Evolutionary conservation across 2,888 invertebrate genomes (phyloP).

Genomic region (Plagodis pulveraria): DNA sequence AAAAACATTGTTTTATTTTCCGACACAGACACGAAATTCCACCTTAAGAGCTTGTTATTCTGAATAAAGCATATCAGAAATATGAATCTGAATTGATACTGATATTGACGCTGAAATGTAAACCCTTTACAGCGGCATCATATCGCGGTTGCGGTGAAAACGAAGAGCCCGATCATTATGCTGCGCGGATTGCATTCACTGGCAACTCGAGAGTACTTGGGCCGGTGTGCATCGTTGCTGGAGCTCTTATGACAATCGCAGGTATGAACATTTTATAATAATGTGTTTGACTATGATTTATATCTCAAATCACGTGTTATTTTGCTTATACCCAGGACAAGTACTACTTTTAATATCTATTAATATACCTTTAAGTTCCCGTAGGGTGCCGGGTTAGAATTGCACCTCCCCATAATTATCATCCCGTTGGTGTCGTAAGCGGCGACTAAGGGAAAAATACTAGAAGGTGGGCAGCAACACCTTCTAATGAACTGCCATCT

Average conservation of each 20-base stretch:
- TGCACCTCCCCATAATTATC: no score
- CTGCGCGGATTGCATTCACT: conserved; percentile 89
- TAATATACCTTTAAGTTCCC: no score
- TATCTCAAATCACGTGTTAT: no score
- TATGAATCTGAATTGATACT: background rate
- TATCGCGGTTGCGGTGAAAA: conserved; percentile 90
- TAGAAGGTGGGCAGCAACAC: no score
- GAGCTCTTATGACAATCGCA: conserved; percentile 88
- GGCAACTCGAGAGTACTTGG: conserved; percentile 90
- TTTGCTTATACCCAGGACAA: no score
- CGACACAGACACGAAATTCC: no score
- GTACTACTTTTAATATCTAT: no score
- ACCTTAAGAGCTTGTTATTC: background rate
- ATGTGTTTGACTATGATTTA: no score
- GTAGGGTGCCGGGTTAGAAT: no score
- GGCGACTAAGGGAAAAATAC: no score
- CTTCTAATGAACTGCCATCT: no score
- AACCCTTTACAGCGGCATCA: conserved; percentile 85
- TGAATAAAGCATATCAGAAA: background rate
- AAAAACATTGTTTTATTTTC: background rate
- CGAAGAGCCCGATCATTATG: conserved; percentile 89
- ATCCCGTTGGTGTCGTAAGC: no score
- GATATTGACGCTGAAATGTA: conserved; percentile 15
- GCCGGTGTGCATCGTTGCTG: conserved; percentile 90
- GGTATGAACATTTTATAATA: conserved; percentile 47